Evolutionary conservation across 2,113 vertebrate genomes (phyloP).

Genomic region (Corydoras sp.): DNA sequence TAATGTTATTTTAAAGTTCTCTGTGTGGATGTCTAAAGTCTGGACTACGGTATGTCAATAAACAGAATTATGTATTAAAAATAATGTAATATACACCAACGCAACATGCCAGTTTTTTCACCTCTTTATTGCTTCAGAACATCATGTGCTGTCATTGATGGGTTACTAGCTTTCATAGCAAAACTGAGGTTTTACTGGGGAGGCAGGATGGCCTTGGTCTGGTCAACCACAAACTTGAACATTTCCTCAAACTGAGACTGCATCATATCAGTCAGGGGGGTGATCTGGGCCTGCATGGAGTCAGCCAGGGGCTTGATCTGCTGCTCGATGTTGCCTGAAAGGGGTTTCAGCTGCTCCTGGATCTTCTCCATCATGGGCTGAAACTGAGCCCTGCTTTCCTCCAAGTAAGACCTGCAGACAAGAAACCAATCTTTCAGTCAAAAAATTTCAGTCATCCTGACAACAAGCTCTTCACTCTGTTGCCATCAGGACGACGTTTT

Average conservation of each 20-base stretch:
- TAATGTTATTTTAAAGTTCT: no score
- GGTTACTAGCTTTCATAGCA: no score
- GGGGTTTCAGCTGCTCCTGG: conserved; percentile 54
- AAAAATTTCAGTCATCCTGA: no score
- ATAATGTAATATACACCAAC: background rate
- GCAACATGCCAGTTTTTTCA: background rate
- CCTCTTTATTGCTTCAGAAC: conserved; percentile 10
- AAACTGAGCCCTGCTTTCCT: conserved; percentile 48
- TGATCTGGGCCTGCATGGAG: conserved; percentile 46
- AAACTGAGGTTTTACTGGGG: conserved; percentile 31
- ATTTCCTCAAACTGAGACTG: conserved; percentile 46
- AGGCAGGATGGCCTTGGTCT: conserved; percentile 51
- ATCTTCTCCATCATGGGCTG: conserved; percentile 56
- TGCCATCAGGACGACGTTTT: no score
- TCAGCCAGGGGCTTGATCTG: conserved; percentile 49
- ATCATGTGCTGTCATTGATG: conserved; percentile 5
- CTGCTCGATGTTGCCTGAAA: conserved; percentile 49
- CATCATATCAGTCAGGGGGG: conserved; percentile 41
- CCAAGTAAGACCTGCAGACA: conserved; percentile 49
- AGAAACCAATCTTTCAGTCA: background rate
- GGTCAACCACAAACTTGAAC: conserved; percentile 49
- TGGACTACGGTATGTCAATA: no score
- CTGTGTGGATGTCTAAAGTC: no score
- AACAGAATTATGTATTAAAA: no score
- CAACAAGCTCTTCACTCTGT: no score